phyloP scores from a whole-genome alignment of 53 echinoderm and acorn worm species.

The Temnopleurus reevesii region DNA sequence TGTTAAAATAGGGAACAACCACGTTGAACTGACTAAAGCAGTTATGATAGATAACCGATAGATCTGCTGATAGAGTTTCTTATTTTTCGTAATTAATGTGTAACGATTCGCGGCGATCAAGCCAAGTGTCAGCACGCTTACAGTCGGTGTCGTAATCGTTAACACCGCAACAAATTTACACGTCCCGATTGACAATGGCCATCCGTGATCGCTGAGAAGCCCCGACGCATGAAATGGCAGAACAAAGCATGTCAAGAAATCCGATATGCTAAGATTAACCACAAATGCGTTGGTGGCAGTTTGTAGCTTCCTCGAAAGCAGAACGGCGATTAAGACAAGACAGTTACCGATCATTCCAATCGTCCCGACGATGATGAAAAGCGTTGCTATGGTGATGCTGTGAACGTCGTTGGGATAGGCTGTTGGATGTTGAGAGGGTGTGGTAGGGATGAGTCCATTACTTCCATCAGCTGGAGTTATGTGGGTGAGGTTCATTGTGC shows the following conservation, averaged over 20 bases:
- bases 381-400: conserved; percentile 49
- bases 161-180: conserved; percentile 35
- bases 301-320: conserved; percentile 34
- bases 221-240: conserved; percentile 45
- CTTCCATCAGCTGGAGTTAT: neutral
- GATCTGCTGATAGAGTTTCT: conserved; percentile 44
- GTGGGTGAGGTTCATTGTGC: neutral
- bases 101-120: conserved; percentile 54
- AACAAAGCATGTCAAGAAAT: conserved; percentile 57
- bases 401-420: conserved; percentile 40
- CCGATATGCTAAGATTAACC: conserved; percentile 57
- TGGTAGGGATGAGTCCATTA: neutral
- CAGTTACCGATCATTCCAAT: conserved; percentile 56
- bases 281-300: conserved; percentile 62
- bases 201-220: conserved; percentile 2
- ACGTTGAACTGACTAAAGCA: neutral
- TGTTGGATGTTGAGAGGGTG: neutral
- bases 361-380: conserved; percentile 45
- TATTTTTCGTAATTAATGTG: conserved; percentile 44
- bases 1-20: conserved; percentile 12
- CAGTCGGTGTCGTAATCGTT: conserved; percentile 18
- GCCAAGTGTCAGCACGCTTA: conserved; percentile 39
- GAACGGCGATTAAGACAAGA: conserved; percentile 50
- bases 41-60: conserved; percentile 2
- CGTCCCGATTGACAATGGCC: conserved; percentile 7